Conservation (phyloP, 2,113 vertebrate genomes). For the Hassar affinis region DNA sequence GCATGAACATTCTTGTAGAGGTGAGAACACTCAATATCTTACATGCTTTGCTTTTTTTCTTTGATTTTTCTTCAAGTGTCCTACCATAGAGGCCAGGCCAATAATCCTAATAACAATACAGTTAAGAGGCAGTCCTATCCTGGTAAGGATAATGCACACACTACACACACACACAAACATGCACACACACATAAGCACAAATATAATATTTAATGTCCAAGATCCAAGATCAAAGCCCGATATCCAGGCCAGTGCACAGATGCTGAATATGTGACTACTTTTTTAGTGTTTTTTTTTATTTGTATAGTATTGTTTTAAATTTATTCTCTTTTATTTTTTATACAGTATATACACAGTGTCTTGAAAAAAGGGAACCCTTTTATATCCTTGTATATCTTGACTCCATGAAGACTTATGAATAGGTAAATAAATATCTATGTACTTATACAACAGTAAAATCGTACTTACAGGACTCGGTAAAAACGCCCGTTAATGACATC, state of each 20-base stretch:
- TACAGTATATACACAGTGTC: too few species aligned
- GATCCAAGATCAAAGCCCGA: not conserved
- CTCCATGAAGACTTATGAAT: too few species aligned
- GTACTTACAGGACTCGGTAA: too few species aligned
- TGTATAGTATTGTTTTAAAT: not conserved
- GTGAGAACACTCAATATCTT: not conserved
- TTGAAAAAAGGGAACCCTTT: too few species aligned
- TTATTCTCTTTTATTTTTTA: not conserved
- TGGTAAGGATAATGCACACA: conserved; percentile 55
- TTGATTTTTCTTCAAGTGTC: conserved; percentile 60
- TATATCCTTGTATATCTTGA: too few species aligned
- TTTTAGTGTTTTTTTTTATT: not conserved
- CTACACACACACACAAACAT: conserved; percentile 14
- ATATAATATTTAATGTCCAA: not conserved
- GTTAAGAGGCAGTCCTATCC: conserved; percentile 65
- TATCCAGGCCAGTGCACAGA: not conserved
- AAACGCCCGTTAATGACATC: too few species aligned
- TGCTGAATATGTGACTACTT: not conserved
- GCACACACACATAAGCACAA: not conserved
- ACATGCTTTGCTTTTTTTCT: not conserved
- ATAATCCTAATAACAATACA: conserved; percentile 52
- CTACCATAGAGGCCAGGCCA: conserved; percentile 66
- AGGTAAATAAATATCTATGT: too few species aligned
- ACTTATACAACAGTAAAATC: not conserved
- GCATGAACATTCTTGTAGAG: conserved; percentile 3